Percentiles rank a stretch among this genome's conserved stretches.
Evolutionary conservation across 2,888 invertebrate species (phyloP).

Genomic region (Cyclophora albipunctata): DNA sequence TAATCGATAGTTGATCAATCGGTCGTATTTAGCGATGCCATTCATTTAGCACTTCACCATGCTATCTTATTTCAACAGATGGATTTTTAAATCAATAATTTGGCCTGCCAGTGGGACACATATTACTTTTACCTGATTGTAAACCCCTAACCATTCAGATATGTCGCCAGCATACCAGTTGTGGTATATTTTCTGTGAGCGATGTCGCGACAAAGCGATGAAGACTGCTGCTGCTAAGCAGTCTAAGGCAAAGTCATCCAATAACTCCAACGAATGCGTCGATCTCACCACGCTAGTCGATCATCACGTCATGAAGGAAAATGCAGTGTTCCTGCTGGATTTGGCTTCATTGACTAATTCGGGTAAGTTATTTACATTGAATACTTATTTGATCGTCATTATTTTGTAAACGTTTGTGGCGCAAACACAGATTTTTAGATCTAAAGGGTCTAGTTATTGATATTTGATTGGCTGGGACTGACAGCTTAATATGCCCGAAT

Average conservation of each 20-base stretch:
- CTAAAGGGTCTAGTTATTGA: no score
- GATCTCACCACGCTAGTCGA: conserved; percentile 38
- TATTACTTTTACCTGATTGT: neutral
- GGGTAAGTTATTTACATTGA: conserved; percentile 26
- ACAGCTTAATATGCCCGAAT: no score
- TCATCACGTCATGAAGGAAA: conserved; percentile 89
- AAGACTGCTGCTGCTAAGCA: conserved; percentile 53
- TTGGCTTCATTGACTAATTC: conserved; percentile 83
- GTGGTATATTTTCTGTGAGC: conserved; percentile 95
- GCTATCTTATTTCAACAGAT: no score
- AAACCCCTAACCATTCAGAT: conserved; percentile 5
- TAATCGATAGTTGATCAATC: no score
- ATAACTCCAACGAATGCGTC: conserved; percentile 32
- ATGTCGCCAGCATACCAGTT: conserved; percentile 76
- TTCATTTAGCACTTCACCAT: no score
- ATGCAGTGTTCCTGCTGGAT: conserved; percentile 94
- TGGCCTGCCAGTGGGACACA: no score
- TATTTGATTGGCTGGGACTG: no score
- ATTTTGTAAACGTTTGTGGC: no score
- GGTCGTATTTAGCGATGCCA: no score
- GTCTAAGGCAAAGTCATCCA: conserved; percentile 31
- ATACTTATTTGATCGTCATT: no score
- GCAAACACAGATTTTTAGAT: no score
- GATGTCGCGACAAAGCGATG: conserved; percentile 86
- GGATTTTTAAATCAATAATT: no score